A percentile compares a stretch with the other conserved stretches of the same genome.
Evolutionary conservation across 2,888 invertebrate genomes (phyloP).

Genomic region (Hirudinaria manillensis): DNA sequence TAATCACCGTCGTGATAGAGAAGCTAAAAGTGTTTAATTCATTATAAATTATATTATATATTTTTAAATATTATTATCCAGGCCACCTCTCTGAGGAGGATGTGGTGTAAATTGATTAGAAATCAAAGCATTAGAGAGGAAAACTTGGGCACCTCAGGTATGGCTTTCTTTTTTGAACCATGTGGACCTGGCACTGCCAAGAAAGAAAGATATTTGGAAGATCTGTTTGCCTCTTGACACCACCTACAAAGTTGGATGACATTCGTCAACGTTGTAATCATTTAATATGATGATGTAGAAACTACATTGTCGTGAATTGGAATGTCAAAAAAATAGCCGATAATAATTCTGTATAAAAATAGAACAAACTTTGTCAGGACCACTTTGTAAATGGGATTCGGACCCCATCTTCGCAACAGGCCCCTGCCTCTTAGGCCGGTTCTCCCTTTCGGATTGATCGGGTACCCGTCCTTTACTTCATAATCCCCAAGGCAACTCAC

Average conservation of each 20-base stretch:
- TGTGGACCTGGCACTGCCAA: neutral
- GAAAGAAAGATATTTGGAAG: neutral
- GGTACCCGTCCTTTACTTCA: conserved; percentile 36
- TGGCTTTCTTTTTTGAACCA: neutral
- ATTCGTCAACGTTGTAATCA: no score
- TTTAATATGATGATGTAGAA: neutral
- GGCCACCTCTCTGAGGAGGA: no score
- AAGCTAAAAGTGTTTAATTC: neutral
- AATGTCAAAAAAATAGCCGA: neutral
- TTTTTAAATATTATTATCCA: no score
- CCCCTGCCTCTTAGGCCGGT: conserved; percentile 81
- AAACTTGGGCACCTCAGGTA: neutral
- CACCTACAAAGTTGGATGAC: neutral
- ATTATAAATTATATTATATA: no score
- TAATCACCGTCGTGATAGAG: neutral
- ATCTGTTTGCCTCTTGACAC: neutral
- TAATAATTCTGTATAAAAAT: neutral
- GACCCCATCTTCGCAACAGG: conserved; percentile 83
- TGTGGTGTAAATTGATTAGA: no score
- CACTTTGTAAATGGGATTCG: conserved; percentile 96
- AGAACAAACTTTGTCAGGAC: conserved; percentile 70
- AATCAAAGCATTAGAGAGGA: neutral
- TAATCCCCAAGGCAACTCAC: conserved; percentile 34
- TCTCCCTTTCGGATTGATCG: conserved; percentile 75
- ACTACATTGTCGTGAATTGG: neutral